Conservation (phyloP, 2,888 invertebrate species). For the Ophion costatus region DNA sequence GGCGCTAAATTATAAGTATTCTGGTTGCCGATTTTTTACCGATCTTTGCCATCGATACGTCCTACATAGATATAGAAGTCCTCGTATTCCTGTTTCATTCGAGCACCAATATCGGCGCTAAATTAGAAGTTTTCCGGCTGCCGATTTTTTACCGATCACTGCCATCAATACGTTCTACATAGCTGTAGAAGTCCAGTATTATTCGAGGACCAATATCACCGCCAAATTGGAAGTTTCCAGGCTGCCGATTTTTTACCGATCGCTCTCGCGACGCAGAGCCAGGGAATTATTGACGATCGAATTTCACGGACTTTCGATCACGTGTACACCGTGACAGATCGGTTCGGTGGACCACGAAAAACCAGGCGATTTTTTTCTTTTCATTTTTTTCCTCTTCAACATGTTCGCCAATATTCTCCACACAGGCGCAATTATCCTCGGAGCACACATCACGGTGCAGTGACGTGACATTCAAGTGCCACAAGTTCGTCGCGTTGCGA, state of each 20-base stretch:
- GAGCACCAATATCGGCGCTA: too few relatives aligned
- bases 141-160: neutral
- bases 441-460: neutral
- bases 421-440: neutral
- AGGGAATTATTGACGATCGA: neutral
- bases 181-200: too few relatives aligned
- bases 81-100: too few relatives aligned
- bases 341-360: slow-evolving; percentile 49
- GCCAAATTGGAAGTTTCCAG: neutral
- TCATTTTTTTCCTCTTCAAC: slow-evolving; percentile 2
- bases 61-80: too few relatives aligned
- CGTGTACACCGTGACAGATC: neutral
- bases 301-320: slow-evolving; percentile 44
- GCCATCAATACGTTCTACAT: too few relatives aligned
- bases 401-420: neutral
- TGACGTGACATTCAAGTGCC: neutral
- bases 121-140: too few relatives aligned
- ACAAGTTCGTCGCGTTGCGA: slow-evolving; percentile 29
- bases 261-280: neutral
- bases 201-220: too few relatives aligned
- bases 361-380: neutral
- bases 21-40: neutral
- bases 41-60: neutral
- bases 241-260: slow-evolving; percentile 1
- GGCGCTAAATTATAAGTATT: too few relatives aligned